Evolutionary conservation across 2,888 invertebrate genomes (phyloP).

Genomic region (Octodonta nipae): DNA sequence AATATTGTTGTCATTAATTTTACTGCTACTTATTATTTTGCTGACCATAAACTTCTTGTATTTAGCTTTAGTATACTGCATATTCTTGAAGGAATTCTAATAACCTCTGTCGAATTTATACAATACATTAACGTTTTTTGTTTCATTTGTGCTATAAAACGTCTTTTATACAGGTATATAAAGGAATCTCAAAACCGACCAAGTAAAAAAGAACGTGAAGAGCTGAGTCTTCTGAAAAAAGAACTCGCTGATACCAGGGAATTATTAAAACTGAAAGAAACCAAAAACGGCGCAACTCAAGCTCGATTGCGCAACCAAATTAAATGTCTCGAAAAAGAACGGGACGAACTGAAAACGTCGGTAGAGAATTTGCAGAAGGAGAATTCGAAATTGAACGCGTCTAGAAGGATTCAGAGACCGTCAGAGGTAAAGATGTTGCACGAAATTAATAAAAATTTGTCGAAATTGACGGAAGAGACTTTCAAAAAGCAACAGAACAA

Average conservation of each 20-base stretch:
- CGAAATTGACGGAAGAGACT: conserved; percentile 29
- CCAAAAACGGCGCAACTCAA: conserved; percentile 55
- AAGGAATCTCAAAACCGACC: conserved; percentile 54
- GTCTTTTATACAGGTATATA: conserved; percentile 38
- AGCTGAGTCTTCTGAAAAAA: conserved; percentile 50
- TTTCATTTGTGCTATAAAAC: no score
- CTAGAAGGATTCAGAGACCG: conserved; percentile 43
- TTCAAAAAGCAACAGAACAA: conserved; percentile 18
- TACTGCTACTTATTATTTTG: no score
- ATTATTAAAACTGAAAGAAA: conserved; percentile 58
- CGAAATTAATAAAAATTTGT: conserved; percentile 55
- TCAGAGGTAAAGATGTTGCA: conserved; percentile 58
- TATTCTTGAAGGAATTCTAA: no score
- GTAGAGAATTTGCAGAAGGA: conserved; percentile 54
- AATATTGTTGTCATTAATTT: no score
- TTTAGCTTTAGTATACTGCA: no score
- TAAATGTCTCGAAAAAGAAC: conserved; percentile 58
- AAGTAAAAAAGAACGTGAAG: conserved; percentile 55
- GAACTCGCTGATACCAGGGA: conserved; percentile 52
- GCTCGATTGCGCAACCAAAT: conserved; percentile 61
- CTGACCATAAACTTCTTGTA: no score
- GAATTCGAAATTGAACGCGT: conserved; percentile 47
- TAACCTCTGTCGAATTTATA: no score
- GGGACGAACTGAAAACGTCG: conserved; percentile 48
- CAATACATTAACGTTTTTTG: not conserved